These are phyloP conservation scores for Platygyra sinensis DNA, from an alignment of 64 coral and sea anemone genomes.

Conservation along the genomic window DNA sequence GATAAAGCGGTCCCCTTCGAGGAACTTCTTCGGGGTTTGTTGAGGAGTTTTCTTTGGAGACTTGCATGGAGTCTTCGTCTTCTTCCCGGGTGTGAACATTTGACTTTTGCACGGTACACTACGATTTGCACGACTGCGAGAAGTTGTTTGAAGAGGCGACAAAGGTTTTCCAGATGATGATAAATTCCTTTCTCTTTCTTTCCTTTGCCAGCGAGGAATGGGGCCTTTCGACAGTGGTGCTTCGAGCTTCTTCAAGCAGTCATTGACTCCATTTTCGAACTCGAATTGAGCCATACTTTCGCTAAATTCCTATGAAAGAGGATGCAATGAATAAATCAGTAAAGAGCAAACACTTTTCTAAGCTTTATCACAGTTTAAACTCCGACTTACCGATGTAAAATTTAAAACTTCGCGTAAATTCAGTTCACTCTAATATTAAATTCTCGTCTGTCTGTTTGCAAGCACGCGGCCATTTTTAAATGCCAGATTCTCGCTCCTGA, in stretches of 20 bases:
- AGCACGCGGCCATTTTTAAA: slow-evolving; percentile 34
- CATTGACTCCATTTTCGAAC: slow-evolving; percentile 61
- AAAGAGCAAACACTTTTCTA: neutral
- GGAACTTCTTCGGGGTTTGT: slow-evolving; percentile 39
- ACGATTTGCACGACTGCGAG: neutral
- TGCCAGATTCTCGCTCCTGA: neutral
- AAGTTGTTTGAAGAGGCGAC: slow-evolving; percentile 47
- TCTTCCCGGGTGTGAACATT: slow-evolving; percentile 6
- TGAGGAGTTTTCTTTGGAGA: slow-evolving; percentile 59
- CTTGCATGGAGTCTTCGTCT: slow-evolving; percentile 25
- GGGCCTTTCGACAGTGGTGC: slow-evolving; percentile 50
- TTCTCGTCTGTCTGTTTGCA: neutral
- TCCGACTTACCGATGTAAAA: neutral
- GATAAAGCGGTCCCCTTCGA: slow-evolving; percentile 69
- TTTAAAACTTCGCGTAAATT: neutral
- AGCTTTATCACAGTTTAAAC: neutral
- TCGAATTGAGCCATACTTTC: slow-evolving; percentile 50
- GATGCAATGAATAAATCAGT: neutral
- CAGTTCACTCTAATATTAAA: neutral
- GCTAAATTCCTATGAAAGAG: neutral
- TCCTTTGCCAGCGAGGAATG: slow-evolving; percentile 63
- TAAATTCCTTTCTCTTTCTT: slow-evolving; percentile 38
- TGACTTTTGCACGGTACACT: neutral
- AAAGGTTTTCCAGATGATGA: slow-evolving; percentile 20
- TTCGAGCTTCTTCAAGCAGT: slow-evolving; percentile 68